Evolutionary conservation across 1,140 invertebrate genomes (phyloP), one percentile per base, ranked within the genome.

Genomic region (Rhyacophila brunnea): DNA sequence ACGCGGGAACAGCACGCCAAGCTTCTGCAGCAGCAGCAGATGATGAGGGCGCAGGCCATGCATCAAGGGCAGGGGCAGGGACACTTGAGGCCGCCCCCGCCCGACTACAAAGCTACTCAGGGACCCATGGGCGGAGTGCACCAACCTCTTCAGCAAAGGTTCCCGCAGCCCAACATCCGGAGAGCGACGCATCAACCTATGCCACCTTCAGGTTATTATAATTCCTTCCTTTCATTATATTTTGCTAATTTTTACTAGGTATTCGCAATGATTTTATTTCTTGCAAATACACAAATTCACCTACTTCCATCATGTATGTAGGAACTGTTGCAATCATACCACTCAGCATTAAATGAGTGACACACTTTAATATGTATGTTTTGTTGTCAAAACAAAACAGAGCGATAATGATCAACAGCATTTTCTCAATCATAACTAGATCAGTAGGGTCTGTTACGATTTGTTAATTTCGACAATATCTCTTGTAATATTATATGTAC

Each of bases 41-140:
- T 84, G 74, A 62, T 82, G 68, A 75, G 81, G 23, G 80, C 80
- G 18, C 81, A 83, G 66, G 74, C 74, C 60, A 62, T 60, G 44
- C 55, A 56, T 47, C 66, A 67, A 40, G 61, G 62, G 38, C 48
- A 57, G 17, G 68, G 72, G 19, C 66, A 68, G 57, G 72, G 76
- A 44, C 71, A 82, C 76, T 76, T 80, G 71, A 77, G 87, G 43
- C 87, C 87, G 11, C 88, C 88, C 15, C 88, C 87, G 19, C 88
- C 87, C 1, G 87, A 90, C 69, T 89, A 90, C 72, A 90, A 89
- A 74, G 81, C 85, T 2, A 80, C 74, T 60, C 84, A 80, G 70
- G 79, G 61, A 78, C 67, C 84, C 71, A 71, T 50, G 73, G 66
- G 61, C 72, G 82, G 85, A 76, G 83, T 83, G 80, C 83, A 82